Base-by-base conservation (phyloP, 2,888 invertebrate genomes). In the Brenthis ino region DNA sequence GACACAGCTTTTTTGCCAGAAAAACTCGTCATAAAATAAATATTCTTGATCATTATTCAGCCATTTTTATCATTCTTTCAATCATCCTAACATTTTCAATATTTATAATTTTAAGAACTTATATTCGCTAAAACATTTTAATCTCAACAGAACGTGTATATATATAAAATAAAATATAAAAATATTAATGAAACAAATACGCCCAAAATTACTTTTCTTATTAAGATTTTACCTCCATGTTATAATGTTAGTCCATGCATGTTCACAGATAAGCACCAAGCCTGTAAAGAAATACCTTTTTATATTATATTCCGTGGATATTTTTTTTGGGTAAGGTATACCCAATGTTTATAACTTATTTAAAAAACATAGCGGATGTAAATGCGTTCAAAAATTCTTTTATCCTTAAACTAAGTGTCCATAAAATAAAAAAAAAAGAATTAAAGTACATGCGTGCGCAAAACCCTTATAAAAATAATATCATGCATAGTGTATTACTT, bases 191-290 rank as follows among this genome's bases (percentile, higher is more conserved):
- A 28, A 28, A 28, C 5, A 37, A 50, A 33, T 13, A 5, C 11
- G 5, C 12, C 28, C 14, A 56, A 48, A 58, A 28, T n/a, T 28
- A 2, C 47, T 28, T 20, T 14, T 63, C 53, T 51, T 63, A 51
- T 16, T 13, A 61, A 55, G 24, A 16, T 55, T 57, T 67, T 57
- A 55, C 51, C 67, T 71, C 68, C 70, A 48, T 63, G 65, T 70
- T 71, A 76, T 16, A 61, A 74, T 80, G 82, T 90, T 89, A 88
- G 85, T 85, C 87, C 90, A 91, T 89, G 90, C 92, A 91, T 84
- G 81, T 81, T 92, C 91, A 93, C 79, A 91, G 84, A 86, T 86
- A 92, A 88, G 91, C 92, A 87, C 92, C 92, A 83, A 88, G 85
- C 83, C 92, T 93, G 92, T 72, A 91, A 93, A 89, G 73, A 88